These are phyloP conservation scores for Steatocranus sp. DNA, from an alignment of 2,797 vertebrate genomes.

Conservation along the genomic window DNA sequence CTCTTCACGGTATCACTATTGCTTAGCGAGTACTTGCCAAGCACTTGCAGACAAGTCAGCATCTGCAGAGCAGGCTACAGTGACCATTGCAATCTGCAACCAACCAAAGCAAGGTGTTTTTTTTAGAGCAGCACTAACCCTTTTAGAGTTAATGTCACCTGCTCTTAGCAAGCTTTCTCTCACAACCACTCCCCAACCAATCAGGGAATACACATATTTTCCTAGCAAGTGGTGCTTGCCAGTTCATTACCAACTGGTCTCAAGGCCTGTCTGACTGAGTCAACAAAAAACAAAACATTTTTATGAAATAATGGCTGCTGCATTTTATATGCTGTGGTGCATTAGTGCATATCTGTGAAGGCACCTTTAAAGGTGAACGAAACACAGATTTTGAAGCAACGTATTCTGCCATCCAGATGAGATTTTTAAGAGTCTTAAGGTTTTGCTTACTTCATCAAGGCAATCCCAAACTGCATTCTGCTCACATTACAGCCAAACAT, in stretches of 20 bases:
- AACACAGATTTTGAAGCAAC: not conserved
- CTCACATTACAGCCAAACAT: not conserved
- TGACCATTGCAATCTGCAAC: not conserved
- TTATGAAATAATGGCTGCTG: not conserved
- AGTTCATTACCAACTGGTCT: not conserved
- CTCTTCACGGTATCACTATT: not conserved
- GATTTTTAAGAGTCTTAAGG: not conserved
- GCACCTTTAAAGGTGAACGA: not conserved
- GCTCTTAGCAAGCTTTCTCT: not conserved
- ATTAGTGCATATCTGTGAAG: not conserved
- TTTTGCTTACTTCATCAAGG: not conserved
- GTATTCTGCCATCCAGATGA: not conserved
- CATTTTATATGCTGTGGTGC: not conserved
- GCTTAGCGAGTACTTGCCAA: not conserved
- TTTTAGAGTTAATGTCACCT: not conserved
- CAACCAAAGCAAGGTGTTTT: not conserved
- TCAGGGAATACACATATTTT: fast-evolving
- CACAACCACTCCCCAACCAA: not conserved
- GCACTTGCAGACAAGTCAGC: not conserved
- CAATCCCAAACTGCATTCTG: not conserved
- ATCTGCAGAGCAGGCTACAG: not conserved
- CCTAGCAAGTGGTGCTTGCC: not conserved
- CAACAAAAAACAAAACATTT: not conserved
- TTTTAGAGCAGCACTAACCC: not conserved
- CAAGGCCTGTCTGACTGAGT: not conserved